phyloP scores from a whole-genome alignment of 2,113 vertebrate genomes.

The Ageneiosus marmoratus region DNA sequence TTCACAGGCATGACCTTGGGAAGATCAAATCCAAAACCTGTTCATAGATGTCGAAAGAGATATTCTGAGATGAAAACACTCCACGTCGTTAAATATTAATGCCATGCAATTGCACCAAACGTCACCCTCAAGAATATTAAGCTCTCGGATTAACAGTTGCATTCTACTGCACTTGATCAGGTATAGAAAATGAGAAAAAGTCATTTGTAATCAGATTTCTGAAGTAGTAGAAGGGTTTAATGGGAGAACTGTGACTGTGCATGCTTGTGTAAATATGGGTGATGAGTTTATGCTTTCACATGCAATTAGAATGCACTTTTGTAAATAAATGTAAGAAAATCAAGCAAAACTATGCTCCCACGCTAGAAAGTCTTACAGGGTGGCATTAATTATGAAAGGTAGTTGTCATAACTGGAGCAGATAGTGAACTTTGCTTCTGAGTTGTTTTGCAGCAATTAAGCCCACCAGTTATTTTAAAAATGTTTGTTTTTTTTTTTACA shows the following conservation, averaged over 20 bases:
- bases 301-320: background rate
- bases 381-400: conserved; percentile 14
- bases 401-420: background rate
- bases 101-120: conserved; percentile 32
- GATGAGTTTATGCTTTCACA: background rate
- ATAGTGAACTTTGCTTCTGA: background rate
- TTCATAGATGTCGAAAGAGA: conserved; percentile 23
- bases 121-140: conserved; percentile 64
- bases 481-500: background rate
- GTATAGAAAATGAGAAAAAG: conserved; percentile 55
- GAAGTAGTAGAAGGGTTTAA: conserved; percentile 4
- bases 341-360: background rate
- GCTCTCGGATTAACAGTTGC: conserved; percentile 71
- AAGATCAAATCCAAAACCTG: conserved; percentile 34
- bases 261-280: conserved; percentile 2
- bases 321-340: background rate
- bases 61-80: conserved; percentile 53
- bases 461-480: background rate
- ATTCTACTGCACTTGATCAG: conserved; percentile 68
- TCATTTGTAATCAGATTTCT: background rate
- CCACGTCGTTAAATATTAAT: conserved; percentile 60
- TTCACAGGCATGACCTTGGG: conserved; percentile 10
- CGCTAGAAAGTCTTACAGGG: background rate
- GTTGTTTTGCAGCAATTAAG: conserved; percentile 18
- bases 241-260: conserved; percentile 2